Base-by-base conservation (phyloP, 2,888 invertebrate genomes). In the Ctenicera cuprea region DNA sequence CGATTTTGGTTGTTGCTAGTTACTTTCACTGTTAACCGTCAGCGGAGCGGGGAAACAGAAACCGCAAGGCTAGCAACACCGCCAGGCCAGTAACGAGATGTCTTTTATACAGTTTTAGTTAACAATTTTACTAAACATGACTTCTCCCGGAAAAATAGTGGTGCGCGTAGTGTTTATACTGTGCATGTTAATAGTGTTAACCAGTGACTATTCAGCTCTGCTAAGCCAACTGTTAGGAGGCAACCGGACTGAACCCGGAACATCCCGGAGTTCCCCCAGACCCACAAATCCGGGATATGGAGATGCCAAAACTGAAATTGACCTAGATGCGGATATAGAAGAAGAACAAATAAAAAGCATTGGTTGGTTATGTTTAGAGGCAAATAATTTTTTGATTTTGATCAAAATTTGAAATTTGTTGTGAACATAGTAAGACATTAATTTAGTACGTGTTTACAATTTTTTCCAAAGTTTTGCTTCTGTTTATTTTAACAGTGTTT, bases 191-290 rank as follows among this genome's bases (percentile, higher is more conserved):
- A 83, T 90, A 71, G 86, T 90, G 75, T 85, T 91, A 71, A 88
- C 90, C 72, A 89, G 89, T 41, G 90, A 91, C 82, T 89, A 90
- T 81, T 88, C 88, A 4, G 86, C 87, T 41, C 82, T 90, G 48
- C 82, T 90, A 38, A 85, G 87, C 33, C 87, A 87, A 65, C 81
- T 89, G 41, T 86, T 89, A 71, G 89, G 89, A 75, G 88, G 88
- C 26, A 87, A 83, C 69, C 82, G 82, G 7, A 80, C 83, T 1
- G 87, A 86, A 59, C 85, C 82, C 14, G 84, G 83, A 63, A 76
- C 79, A 12, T 66, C 82, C n/a, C 80, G 79, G 77, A 80, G 76
- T 12, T 77, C 83, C 22, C 85, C 84, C 0, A 83, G 83, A 74
- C 86, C 85, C 3, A 83, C 84, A n/a, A 87, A 85, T 77, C 86